These are phyloP conservation scores for Phocoena phocoena DNA, from an alignment of 2,113 vertebrate genomes.

Conservation along the genomic window DNA sequence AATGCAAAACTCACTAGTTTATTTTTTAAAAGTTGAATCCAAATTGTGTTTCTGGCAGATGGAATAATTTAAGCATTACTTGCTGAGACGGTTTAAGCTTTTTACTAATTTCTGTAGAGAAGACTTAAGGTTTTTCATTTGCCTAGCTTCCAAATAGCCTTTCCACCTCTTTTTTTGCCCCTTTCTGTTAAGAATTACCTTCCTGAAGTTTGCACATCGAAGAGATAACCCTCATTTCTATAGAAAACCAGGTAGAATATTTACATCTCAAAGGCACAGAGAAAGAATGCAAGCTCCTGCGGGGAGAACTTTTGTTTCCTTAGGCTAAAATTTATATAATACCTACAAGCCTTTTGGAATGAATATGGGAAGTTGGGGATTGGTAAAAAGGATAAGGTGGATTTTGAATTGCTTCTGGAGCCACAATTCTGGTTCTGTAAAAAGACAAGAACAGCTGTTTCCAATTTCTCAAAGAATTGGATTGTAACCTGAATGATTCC, in stretches of 20 bases:
- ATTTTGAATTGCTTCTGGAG: background rate
- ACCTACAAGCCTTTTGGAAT: background rate
- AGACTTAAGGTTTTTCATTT: background rate
- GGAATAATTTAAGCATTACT: background rate
- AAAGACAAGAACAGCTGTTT: background rate
- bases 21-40: background rate
- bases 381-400: background rate
- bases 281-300: background rate
- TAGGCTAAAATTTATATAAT: background rate
- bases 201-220: background rate
- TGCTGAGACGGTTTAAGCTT: background rate
- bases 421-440: background rate
- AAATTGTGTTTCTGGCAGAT: background rate
- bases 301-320: background rate
- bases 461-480: background rate
- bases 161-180: background rate
- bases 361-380: background rate
- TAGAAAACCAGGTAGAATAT: background rate
- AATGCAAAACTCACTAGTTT: background rate
- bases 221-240: background rate
- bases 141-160: background rate
- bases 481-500: background rate
- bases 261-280: background rate
- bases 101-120: background rate
- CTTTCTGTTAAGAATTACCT: background rate